Conservation (phyloP, 2,888 invertebrate genomes). For the Tolmerus cingulatus region DNA sequence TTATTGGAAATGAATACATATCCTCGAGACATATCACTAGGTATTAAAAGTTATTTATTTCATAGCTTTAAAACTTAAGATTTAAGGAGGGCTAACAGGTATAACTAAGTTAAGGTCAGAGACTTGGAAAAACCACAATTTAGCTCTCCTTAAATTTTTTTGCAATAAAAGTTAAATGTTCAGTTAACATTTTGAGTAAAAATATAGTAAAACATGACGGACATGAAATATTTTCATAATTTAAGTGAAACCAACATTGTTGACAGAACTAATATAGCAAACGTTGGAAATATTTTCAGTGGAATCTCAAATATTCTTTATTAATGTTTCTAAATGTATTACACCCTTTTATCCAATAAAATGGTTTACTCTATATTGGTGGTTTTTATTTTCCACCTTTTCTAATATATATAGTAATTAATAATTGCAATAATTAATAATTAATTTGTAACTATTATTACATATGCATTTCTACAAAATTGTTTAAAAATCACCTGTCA, state of each 20-base stretch:
- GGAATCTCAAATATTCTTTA: conserved; percentile 42
- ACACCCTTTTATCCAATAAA: conserved; percentile 47
- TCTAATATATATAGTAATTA: no score
- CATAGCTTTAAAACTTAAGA: background rate
- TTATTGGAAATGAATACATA: conserved; percentile 32
- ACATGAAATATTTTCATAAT: background rate
- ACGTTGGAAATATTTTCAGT: background rate
- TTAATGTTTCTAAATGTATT: conserved; percentile 48
- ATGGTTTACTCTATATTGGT: conserved; percentile 33
- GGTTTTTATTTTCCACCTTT: background rate
- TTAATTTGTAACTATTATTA: background rate
- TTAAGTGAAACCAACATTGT: background rate
- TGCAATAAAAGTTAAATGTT: background rate
- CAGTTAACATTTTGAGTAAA: background rate
- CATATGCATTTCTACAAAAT: no score
- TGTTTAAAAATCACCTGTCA: no score
- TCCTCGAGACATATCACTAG: conserved; percentile 46
- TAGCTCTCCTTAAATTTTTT: background rate
- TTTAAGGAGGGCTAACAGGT: background rate
- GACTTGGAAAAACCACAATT: background rate
- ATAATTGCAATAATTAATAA: no score
- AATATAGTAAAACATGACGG: background rate
- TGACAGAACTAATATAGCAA: background rate
- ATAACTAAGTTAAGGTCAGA: conserved; percentile 11
- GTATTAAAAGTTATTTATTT: conserved; percentile 12